Evolutionary conservation across 1,140 invertebrate genomes (phyloP).

Genomic region (Argopecten irradians): DNA sequence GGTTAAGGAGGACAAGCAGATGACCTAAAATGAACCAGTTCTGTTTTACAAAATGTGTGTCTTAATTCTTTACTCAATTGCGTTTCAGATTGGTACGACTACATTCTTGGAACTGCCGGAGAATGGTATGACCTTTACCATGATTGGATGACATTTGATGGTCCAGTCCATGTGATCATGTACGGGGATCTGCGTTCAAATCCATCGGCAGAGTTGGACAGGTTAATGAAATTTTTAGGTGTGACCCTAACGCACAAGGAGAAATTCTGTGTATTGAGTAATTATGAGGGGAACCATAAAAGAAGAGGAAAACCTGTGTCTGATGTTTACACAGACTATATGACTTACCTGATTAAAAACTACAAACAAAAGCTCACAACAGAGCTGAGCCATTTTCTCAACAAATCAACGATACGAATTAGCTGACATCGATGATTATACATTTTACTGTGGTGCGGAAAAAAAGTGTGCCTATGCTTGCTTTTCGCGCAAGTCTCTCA

Average conservation of each 20-base stretch:
- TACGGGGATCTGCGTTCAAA: not conserved
- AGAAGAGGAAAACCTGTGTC: not conserved
- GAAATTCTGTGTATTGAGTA: not conserved
- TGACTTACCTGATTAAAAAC: not conserved
- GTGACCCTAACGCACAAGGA: not conserved
- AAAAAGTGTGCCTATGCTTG: no score
- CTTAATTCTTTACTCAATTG: no score
- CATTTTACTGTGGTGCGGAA: no score
- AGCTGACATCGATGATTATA: not conserved
- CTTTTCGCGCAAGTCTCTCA: no score
- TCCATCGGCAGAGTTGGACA: not conserved
- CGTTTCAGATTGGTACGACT: not conserved
- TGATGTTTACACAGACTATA: not conserved
- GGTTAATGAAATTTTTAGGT: not conserved
- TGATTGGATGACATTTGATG: not conserved
- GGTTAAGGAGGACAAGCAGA: no score
- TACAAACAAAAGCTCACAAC: not conserved
- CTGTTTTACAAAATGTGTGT: no score
- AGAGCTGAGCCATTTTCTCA: not conserved
- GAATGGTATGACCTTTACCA: not conserved
- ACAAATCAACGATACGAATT: not conserved
- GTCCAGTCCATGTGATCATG: not conserved
- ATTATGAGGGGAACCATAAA: not conserved
- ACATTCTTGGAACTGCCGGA: conserved; percentile 6
- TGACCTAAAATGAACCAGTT: no score